Base-by-base conservation (phyloP, 30 jellyfish, hydroid and myxozoan genomes). In the Cassiopea xamachana region DNA sequence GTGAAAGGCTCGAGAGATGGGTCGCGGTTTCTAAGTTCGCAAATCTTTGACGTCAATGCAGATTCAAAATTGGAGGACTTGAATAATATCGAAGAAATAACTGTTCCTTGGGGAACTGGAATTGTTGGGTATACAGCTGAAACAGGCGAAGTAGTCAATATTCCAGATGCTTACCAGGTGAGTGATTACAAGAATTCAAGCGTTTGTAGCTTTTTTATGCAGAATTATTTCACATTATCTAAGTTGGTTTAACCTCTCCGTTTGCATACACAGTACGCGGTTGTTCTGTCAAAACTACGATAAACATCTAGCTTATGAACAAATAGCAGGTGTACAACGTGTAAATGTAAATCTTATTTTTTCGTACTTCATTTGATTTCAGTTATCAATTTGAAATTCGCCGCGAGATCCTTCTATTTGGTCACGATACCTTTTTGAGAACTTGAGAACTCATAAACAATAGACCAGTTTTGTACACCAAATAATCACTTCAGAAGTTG, bases 21-120 rank as follows among this genome's bases (percentile, higher is more conserved):
- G 45, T 93, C 90, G 62, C 89, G 94, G 69, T 77, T 91, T 78
- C 79, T 96, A 58, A 97, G 90, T 62, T 88, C 99, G 16, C 91
- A 96, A 67, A 98, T 96, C 43, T 96, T 92, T 91, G 99, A 96
- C 87, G 99, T 92, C 39, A 96, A 96, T 81, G 99, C 99, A 17
- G 98, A 94, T 87, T 94, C 98, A 0, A 77, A 88, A 61, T 95
- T 94, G 77, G 98, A 94, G 75, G 98, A 94, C 55, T 75, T 94
- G 78, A 60, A 87, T 85, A 95, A 88, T 50, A 55, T 84, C 59
- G 95, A 88, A 62, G 97, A 88, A 80, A 96, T 96, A 14, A 77
- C 90, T 14, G 98, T 96, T 16, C 99, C 99, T 17, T 84, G 89
- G 91, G 99, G 99, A 6, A 88, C 97, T 48, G 99, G 99, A 15